These are phyloP conservation scores for Pristionchus exspectatus DNA, from an alignment of 2,888 invertebrate genomes.

Conservation along the genomic window DNA sequence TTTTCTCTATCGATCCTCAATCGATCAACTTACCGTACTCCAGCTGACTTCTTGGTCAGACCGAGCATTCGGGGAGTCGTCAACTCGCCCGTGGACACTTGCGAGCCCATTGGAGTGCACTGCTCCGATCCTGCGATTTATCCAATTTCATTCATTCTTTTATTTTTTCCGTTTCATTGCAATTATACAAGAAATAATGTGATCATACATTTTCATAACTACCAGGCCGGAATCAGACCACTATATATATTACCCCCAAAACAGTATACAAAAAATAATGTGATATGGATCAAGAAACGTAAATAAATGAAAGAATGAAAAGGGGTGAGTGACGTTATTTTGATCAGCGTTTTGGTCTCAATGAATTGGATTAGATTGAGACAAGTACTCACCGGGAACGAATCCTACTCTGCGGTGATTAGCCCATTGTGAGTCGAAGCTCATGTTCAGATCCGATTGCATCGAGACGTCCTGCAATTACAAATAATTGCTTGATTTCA, in stretches of 20 bases:
- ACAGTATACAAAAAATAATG: not conserved
- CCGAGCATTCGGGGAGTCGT: slow-evolving; percentile 30
- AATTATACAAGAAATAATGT: not conserved
- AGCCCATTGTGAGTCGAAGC: not conserved
- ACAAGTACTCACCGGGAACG: not conserved
- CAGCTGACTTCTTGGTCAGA: not conserved
- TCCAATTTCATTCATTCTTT: too few relatives aligned
- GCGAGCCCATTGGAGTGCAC: slow-evolving; percentile 18
- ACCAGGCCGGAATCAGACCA: too few relatives aligned
- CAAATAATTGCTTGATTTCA: not conserved
- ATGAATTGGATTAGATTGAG: not conserved
- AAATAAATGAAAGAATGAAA: too few relatives aligned
- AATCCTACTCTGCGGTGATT: not conserved
- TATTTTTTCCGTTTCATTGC: not conserved
- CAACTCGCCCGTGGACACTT: not conserved
- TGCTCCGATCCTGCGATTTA: not conserved
- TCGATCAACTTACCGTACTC: not conserved
- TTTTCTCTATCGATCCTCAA: not conserved
- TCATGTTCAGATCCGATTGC: not conserved
- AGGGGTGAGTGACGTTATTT: too few relatives aligned
- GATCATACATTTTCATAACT: too few relatives aligned
- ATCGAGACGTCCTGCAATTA: not conserved
- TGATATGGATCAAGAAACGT: too few relatives aligned
- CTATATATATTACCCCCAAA: too few relatives aligned
- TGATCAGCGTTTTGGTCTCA: too few relatives aligned